Conservation (phyloP, 1,140 invertebrate genomes). For the Cardiocondyla obscurior region DNA sequence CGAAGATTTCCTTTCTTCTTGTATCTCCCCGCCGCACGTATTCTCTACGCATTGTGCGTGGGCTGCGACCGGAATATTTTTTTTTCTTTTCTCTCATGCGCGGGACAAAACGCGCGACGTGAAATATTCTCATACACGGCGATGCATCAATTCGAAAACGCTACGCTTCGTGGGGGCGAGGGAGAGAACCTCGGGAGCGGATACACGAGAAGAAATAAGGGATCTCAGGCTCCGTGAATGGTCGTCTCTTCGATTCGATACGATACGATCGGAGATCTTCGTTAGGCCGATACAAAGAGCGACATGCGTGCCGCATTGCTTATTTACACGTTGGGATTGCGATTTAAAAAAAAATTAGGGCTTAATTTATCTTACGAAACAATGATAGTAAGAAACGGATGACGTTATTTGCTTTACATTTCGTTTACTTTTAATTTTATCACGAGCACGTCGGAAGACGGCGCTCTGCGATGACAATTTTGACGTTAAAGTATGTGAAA, state of each 20-base stretch:
- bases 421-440: not conserved
- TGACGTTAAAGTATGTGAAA: conserved; percentile 43
- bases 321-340: not conserved
- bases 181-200: not conserved
- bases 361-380: not conserved
- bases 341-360: conserved; percentile 3
- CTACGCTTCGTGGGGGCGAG: not conserved
- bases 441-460: not conserved
- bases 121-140: conserved; percentile 49
- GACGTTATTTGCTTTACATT: not conserved
- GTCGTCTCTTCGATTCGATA: conserved; percentile 51
- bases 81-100: no score
- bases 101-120: conserved; percentile 32
- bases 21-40: conserved; percentile 51
- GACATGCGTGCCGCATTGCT: not conserved
- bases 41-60: conserved; percentile 66
- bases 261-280: conserved; percentile 51
- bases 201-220: conserved; percentile 30
- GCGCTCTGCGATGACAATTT: conserved; percentile 10
- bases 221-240: not conserved
- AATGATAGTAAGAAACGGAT: conserved; percentile 1
- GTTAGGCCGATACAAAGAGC: not conserved
- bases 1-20: conserved; percentile 66
- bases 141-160: conserved; percentile 43
- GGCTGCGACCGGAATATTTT: conserved; percentile 66